Conservation (phyloP, 2,113 vertebrate species). For the Muntiacus muntjak region DNA sequence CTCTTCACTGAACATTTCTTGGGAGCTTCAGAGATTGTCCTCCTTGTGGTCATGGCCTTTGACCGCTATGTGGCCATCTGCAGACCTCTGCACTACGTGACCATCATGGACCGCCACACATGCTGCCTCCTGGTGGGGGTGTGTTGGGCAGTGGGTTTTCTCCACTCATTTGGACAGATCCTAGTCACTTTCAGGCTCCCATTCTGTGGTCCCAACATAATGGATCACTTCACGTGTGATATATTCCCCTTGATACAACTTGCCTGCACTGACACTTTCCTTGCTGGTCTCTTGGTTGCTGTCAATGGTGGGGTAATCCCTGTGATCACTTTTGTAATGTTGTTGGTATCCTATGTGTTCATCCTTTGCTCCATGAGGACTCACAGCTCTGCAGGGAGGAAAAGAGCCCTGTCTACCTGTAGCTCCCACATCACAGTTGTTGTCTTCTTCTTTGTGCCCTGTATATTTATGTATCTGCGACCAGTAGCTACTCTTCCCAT, state of each 20-base stretch:
- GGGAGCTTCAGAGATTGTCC: conserved; percentile 24
- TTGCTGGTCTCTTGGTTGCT: not conserved
- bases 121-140: not conserved
- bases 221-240: conserved; percentile 37
- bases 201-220: conserved; percentile 37
- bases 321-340: not conserved
- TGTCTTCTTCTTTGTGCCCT: not conserved
- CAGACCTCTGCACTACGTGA: conserved; percentile 45
- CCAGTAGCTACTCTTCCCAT: not conserved
- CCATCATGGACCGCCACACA: not conserved
- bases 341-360: not conserved
- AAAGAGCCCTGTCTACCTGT: not conserved
- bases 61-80: conserved; percentile 51
- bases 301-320: not conserved
- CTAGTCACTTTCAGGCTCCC: conserved; percentile 1
- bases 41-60: conserved; percentile 56
- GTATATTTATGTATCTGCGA: not conserved
- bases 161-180: not conserved
- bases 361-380: not conserved
- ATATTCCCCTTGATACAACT: not conserved
- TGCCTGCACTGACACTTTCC: not conserved
- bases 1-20: conserved; percentile 30
- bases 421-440: not conserved
- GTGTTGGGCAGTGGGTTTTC: not conserved
- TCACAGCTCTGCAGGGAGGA: not conserved